A percentile compares a stretch with the other conserved stretches of the same genome.
These are phyloP conservation scores for Saccostrea echinata DNA, from an alignment of 1,140 invertebrate species.

Conservation along the genomic window DNA sequence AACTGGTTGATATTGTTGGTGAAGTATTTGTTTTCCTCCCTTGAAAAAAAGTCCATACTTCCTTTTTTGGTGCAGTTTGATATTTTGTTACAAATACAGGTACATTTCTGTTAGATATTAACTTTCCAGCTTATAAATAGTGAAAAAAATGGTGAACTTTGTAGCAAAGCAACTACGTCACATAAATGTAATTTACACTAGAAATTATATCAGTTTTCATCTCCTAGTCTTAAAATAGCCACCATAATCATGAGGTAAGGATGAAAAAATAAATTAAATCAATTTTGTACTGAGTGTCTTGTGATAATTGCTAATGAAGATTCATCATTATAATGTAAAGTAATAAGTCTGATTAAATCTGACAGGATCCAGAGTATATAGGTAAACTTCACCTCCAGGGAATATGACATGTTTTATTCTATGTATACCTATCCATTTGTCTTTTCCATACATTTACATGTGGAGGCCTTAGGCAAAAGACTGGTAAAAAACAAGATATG, in stretches of 20 bases:
- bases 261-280: conserved; percentile 35
- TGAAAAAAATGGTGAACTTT: not conserved
- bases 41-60: no score
- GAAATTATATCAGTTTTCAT: conserved; percentile 1
- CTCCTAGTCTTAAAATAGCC: not conserved
- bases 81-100: no score
- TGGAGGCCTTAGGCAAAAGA: conserved; percentile 6
- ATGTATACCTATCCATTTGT: conserved; percentile 16
- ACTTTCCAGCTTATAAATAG: not conserved
- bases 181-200: not conserved
- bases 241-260: not conserved
- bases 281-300: conserved; percentile 25
- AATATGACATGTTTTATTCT: conserved; percentile 18
- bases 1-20: no score
- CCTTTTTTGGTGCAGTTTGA: no score
- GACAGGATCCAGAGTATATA: conserved; percentile 23
- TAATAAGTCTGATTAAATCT: conserved; percentile 34
- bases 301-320: conserved; percentile 34
- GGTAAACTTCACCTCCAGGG: conserved; percentile 20
- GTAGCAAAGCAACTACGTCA: not conserved
- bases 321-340: conserved; percentile 13
- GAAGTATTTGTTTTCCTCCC: no score
- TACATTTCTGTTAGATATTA: not conserved
- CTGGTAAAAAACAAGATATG: not conserved
- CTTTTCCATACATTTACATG: conserved; percentile 33